Percentiles rank a stretch among this genome's conserved stretches.
These are phyloP conservation scores for Archips crataeganus DNA, from an alignment of 2,888 invertebrate species.

Conservation along the genomic window DNA sequence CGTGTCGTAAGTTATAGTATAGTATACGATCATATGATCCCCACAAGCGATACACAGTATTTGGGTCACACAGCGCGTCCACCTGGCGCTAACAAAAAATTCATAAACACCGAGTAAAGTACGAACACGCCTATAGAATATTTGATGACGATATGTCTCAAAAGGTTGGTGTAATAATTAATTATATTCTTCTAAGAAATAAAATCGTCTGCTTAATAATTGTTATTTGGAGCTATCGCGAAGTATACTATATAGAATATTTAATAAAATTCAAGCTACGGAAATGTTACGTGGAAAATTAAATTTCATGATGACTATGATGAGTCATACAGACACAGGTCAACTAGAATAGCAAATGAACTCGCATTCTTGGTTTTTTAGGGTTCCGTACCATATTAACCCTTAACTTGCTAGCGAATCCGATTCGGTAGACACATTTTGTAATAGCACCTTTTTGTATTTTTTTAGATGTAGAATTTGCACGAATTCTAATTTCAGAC, in stretches of 20 bases:
- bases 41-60: conserved; percentile 10
- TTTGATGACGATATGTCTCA: conserved; percentile 11
- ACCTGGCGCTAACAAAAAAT: conserved; percentile 46
- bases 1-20: too few relatives aligned
- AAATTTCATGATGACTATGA: too few relatives aligned
- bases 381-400: too few relatives aligned
- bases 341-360: too few relatives aligned
- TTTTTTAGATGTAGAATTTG: too few relatives aligned
- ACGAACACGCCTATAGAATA: conserved; percentile 31
- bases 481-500: too few relatives aligned
- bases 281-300: neutral
- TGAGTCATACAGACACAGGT: too few relatives aligned
- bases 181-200: conserved; percentile 15
- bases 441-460: too few relatives aligned
- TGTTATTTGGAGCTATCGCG: neutral
- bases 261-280: neutral
- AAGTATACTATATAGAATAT: neutral
- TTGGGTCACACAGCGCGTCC: conserved; percentile 32
- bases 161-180: conserved; percentile 12
- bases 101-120: conserved; percentile 43
- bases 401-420: too few relatives aligned
- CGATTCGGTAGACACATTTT: too few relatives aligned
- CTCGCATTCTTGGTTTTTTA: too few relatives aligned
- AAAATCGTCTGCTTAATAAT: neutral
- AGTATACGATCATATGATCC: neutral